phyloP scores from a whole-genome alignment of 2,113 vertebrate genomes.

The Heliornis fulica region DNA sequence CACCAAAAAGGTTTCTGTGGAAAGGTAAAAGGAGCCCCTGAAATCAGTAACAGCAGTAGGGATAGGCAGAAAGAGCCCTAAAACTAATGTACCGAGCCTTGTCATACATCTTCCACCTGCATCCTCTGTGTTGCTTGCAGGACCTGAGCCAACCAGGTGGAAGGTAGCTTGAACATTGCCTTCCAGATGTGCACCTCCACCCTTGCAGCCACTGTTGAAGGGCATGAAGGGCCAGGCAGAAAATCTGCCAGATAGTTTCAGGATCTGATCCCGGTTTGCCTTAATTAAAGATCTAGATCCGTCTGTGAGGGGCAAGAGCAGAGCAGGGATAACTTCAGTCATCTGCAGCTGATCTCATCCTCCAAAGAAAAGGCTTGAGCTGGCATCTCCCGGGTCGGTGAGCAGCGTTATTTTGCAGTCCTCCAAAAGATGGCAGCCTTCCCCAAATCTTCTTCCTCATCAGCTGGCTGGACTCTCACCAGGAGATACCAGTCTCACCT shows the following conservation, averaged over 20 bases:
- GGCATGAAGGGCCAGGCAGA: background rate
- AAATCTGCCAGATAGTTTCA: background rate
- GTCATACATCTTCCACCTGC: background rate
- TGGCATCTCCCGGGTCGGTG: rapidly evolving
- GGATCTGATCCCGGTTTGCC: background rate
- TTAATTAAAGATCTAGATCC: background rate
- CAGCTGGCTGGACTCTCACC: background rate
- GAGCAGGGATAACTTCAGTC: background rate
- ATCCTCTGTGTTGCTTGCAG: background rate
- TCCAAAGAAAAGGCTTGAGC: background rate
- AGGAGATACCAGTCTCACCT: rapidly evolving
- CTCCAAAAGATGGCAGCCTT: conserved; percentile 66
- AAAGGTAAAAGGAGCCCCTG: background rate
- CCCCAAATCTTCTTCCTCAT: background rate
- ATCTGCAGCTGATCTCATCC: rapidly evolving
- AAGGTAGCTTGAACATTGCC: background rate
- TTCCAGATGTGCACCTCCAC: background rate
- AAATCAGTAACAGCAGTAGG: background rate
- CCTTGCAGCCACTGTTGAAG: background rate
- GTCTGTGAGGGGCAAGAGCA: background rate
- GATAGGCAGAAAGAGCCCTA: no score
- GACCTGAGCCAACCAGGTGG: background rate
- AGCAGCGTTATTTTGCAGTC: background rate
- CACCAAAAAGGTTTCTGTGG: rapidly evolving
- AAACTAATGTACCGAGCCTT: rapidly evolving